A percentile compares a stretch with the other conserved stretches of the same genome.
phyloP scores from a whole-genome alignment of 2,113 vertebrate species.

The Columba livia region DNA sequence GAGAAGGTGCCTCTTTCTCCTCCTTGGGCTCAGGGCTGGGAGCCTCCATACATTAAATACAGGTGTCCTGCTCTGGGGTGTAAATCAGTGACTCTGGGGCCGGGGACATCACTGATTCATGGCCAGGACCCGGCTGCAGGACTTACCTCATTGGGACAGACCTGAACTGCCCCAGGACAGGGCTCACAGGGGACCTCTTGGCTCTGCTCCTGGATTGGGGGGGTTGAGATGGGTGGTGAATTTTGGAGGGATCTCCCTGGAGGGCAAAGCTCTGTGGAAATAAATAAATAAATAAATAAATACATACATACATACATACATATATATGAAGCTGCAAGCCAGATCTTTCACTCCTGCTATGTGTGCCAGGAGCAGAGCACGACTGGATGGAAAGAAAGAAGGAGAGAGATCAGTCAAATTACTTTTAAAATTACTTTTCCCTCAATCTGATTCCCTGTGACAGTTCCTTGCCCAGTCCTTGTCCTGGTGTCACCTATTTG shows the following conservation, averaged over 20 bases:
- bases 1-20: neutral
- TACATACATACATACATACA: neutral
- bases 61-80: neutral
- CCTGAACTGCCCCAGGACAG: neutral
- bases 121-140: neutral
- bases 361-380: neutral
- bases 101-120: neutral
- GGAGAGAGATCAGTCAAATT: neutral
- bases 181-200: neutral
- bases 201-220: neutral
- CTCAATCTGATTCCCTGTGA: neutral
- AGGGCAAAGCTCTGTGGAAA: neutral
- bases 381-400: neutral
- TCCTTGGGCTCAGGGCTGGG: neutral
- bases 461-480: neutral
- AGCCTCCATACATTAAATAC: neutral
- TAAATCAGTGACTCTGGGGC: neutral
- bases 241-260: neutral
- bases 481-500: neutral
- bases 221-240: rapidly evolving
- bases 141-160: neutral
- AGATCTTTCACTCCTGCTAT: neutral
- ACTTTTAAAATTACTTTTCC: neutral
- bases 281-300: too few species aligned
- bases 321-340: neutral